Base-by-base conservation (phyloP, 2,888 invertebrate genomes). In the Pemphredon lugubris region DNA sequence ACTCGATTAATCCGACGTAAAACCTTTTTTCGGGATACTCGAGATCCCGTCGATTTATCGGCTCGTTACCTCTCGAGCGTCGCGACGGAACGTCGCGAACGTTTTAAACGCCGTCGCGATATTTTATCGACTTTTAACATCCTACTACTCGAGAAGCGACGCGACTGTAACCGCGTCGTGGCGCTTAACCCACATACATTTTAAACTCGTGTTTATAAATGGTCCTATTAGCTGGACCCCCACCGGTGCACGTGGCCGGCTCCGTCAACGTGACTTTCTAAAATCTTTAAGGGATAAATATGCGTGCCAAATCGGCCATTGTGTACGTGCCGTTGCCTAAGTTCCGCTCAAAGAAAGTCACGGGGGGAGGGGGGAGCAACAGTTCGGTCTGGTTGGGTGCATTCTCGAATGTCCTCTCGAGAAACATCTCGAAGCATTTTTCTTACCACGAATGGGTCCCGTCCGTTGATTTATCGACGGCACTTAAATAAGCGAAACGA, bases 191-290 rank as follows among this genome's bases (percentile, higher is more conserved):
- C 30, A 54, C 30, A 39, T 40, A 16, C 54, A 26, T 40, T 32
- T 26, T 6, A 7, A n/a, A 34, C 34, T 1, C 6, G 34, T 30
- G 30, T 26, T 54, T 54, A 32, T n/a, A 47, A 21, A 26, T 7
- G n/a, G 7, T 37, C n/a, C 13, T 4, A 47, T 23, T 30, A 11
- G n/a, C 4, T 18, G 5, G 9, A 9, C 11, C 20, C n/a, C 20
- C 20, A 14, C 2, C 20, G n/a, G 20, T 57, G 50, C 67, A 47
- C 70, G 67, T 47, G 67, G 48, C 1, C 16, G n/a, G n/a, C n/a
- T n/a, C 45, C 45, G 34, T 30, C 18, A 47, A 51, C 50, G 34
- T 34, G 45, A 61, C 70, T 67, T 71, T 71, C 61, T 71, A 71
- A 68, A 53, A 61, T 71, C 53, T 47, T 58, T 58, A 34, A 20